These are phyloP conservation scores for Cheirogaleus major DNA, from an alignment of 2,797 vertebrate species.

Conservation along the genomic window DNA sequence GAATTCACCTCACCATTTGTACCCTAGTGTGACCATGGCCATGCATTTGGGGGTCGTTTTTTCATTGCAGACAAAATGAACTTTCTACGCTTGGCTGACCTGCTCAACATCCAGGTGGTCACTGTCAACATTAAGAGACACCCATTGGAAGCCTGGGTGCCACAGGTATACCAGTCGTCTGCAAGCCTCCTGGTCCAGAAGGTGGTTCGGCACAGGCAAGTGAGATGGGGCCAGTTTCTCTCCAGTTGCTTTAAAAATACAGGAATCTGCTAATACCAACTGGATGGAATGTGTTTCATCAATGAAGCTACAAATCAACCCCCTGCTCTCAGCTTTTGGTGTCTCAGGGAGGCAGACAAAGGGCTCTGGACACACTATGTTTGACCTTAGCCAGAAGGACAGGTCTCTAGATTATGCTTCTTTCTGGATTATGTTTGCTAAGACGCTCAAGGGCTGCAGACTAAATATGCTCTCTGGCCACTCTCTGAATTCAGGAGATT, in stretches of 20 bases:
- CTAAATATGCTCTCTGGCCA: neutral
- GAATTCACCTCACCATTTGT: neutral
- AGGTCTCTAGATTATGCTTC: neutral
- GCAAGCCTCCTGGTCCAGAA: slow-evolving; percentile 87
- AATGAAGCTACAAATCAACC: neutral
- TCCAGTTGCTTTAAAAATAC: neutral
- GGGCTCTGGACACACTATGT: neutral
- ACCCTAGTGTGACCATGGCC: neutral
- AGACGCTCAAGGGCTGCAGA: neutral
- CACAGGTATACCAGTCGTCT: slow-evolving; percentile 87
- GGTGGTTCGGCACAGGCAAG: slow-evolving; percentile 91
- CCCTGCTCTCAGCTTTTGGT: neutral
- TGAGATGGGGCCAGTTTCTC: neutral
- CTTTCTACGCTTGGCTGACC: slow-evolving; percentile 93
- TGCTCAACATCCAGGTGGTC: slow-evolving; percentile 95
- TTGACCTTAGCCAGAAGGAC: neutral
- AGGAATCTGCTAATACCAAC: neutral
- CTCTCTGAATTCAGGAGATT: neutral
- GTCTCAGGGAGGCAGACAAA: neutral
- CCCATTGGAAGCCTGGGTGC: slow-evolving; percentile 86
- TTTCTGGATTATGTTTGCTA: neutral
- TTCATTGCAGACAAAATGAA: slow-evolving; percentile 89
- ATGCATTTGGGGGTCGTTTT: neutral
- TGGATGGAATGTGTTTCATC: neutral
- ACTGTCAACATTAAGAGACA: slow-evolving; percentile 90